Conservation (phyloP, 2,113 vertebrate species). For the Dunckerocampus dactyliophorus region DNA sequence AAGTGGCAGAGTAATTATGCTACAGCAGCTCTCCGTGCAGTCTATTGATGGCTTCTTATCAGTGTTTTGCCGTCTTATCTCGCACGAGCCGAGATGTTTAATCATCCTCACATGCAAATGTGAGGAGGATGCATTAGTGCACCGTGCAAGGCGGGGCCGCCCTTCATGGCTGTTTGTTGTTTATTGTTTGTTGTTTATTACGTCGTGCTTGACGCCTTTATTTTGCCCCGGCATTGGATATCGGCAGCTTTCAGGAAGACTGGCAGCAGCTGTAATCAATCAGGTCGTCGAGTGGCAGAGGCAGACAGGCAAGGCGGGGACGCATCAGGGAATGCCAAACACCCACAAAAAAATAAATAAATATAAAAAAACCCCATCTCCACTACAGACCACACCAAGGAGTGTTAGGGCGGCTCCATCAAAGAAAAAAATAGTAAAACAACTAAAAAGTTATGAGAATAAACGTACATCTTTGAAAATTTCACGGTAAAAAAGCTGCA, state of each 20-base stretch:
- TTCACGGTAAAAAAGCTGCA: background rate
- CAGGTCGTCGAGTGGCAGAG: conserved; percentile 57
- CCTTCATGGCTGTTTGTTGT: conserved; percentile 3
- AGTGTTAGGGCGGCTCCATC: conserved; percentile 22
- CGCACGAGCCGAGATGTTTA: conserved; percentile 41
- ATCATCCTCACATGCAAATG: conserved; percentile 47
- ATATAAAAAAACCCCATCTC: background rate
- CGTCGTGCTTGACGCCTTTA: conserved; percentile 55
- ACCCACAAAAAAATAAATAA: background rate
- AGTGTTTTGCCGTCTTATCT: conserved; percentile 42
- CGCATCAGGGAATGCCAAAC: conserved; percentile 47
- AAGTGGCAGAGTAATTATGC: conserved; percentile 49
- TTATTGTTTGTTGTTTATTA: conserved; percentile 28
- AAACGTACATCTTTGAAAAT: background rate
- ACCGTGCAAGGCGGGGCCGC: conserved; percentile 1
- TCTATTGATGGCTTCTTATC: conserved; percentile 34
- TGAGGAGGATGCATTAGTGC: conserved; percentile 7
- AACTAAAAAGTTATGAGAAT: no score
- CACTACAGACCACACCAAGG: background rate
- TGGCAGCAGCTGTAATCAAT: conserved; percentile 67
- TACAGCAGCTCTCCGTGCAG: conserved; percentile 4
- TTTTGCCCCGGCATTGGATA: conserved; percentile 56
- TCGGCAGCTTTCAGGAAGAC: conserved; percentile 64
- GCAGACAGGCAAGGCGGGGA: conserved; percentile 54
- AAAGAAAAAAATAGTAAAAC: background rate